Evolutionary conservation across 1,140 invertebrate genomes (phyloP).

Genomic region (Carposina sasakii): DNA sequence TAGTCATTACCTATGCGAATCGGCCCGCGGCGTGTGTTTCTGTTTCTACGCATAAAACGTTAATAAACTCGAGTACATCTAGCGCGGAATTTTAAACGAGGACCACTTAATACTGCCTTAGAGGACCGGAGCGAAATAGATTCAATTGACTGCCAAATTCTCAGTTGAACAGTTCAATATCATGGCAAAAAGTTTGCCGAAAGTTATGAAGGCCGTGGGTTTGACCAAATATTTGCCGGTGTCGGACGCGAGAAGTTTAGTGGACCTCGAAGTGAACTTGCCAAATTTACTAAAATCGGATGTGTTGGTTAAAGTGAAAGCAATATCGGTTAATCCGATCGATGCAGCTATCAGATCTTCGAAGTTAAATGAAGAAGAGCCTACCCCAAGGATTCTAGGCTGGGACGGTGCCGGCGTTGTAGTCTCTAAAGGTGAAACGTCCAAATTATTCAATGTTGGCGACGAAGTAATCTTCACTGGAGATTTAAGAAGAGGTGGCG

Average conservation of each 20-base stretch:
- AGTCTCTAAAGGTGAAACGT: constrained; percentile 37
- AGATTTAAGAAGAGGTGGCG: constrained; percentile 44
- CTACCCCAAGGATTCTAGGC: constrained; percentile 48
- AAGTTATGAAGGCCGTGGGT: constrained; percentile 52
- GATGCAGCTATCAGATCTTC: constrained; percentile 51
- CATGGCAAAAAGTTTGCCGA: constrained; percentile 42
- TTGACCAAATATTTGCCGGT: constrained; percentile 59
- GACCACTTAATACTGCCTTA: no score
- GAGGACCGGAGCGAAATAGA: no score
- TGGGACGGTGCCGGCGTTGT: constrained; percentile 54
- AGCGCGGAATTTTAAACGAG: no score
- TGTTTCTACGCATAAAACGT: no score
- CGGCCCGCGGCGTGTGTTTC: no score
- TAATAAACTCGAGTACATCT: no score
- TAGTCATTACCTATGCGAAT: no score
- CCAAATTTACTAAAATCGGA: constrained; percentile 37
- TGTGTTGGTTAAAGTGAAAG: constrained; percentile 54
- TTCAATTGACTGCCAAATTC: no score
- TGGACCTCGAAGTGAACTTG: constrained; percentile 46
- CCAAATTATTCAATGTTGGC: constrained; percentile 41
- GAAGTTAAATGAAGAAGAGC: constrained; percentile 39
- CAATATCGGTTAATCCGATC: constrained; percentile 53
- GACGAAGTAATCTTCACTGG: constrained; percentile 57
- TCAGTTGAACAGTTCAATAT: no score
- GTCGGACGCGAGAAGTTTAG: constrained; percentile 39